Evolutionary conservation across 2,888 invertebrate genomes (phyloP), one percentile per base, ranked within the genome.

Genomic region (Argyresthia goedartella): DNA sequence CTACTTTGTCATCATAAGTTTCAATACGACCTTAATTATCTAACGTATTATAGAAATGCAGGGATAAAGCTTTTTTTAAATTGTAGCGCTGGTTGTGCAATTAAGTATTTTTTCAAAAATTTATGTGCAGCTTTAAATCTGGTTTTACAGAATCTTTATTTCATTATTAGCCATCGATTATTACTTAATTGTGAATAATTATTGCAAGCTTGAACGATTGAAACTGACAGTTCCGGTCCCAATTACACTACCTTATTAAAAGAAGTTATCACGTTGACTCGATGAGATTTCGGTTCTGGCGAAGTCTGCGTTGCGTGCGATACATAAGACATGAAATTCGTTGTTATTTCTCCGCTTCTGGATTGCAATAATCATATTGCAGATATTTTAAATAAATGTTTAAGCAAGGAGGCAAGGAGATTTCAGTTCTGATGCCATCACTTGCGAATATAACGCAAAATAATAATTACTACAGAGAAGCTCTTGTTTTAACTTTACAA

Each of bases 311-410:
- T 44, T 56, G 53, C 52, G 45, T 53, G 53, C 54, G 49, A 46
- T 56, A 53, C 52, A 48, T 56, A 59, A 55, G 58, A 62, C 56
- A 54, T 60, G 50, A 55, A 59, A 59, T 65, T 63, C 66, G 66
- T 65, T 65, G 65, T 64, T 57, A 43, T 54, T 54, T 36, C 44
- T 44, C 15, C 14, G 13, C 1, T n/a, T 53, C 41, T 54, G 46
- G 51, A 51, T 33, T 49, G 55, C 42, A 45, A 51, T 43, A 43
- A 15, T 10, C 8, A 6, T 33, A 3, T 10, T 46, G 33, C 25
- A 10, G 10, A 46, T n/a, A n/a, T 10, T 46, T 46, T 10, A 14
- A 15, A 35, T 48, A 35, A 36, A 9, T 48, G 15, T 15, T 36
- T 4, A 36, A 36, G 36, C 10, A 36, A 25, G 25, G 2, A 4